Base-by-base conservation (phyloP, 2,113 vertebrate genomes). In the Anser brachyrhynchus region DNA sequence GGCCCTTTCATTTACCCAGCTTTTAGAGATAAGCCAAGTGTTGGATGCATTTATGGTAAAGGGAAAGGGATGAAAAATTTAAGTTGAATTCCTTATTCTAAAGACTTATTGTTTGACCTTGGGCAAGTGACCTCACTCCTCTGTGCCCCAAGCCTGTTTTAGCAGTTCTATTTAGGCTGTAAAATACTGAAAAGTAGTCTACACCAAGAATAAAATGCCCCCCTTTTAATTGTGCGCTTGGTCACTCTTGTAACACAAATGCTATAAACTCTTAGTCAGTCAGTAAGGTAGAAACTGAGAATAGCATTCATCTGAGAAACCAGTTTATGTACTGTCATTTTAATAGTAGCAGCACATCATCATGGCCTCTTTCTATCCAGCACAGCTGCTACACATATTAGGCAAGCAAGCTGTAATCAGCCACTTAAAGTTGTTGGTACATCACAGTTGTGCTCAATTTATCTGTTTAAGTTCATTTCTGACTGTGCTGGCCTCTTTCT, bases 401-500 rank as follows among this genome's bases (percentile, higher is more conserved):
- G 66, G 57, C 84, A 94, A 44, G 76, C 67, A 95, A 96, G 83
- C 92, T 93, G 89, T 91, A 96, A 96, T 94, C 95, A 97, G 77
- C 73, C 87, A 92, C 67, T 96, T 97, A 88, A 77, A 95, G 31
- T 5, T 33, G 79, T 73, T 2, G 0, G 49, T 44, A 76, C 86
- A 80, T 89, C 81, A 91, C 69, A 95, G 70, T 92, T 92, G 75
- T 74, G 75, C 18, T 65, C 51, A 95, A 89, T 97, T 97, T 94
- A 33, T 74, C 46, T 95, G 65, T 92, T 97, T 93, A 96, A 95
- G 33, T 55, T 96, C n/a, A 92, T 89, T 95, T 92, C 54, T 85
- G 75, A 57, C 22, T 87, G 57, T 11, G 41, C 41, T 97, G 66
- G 78, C 81, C 86, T 95, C 78, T 81, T 83, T 78, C 87, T 35